Conservation (phyloP, 64 coral and sea anemone species). For the Stichodactyla mertensii region DNA sequence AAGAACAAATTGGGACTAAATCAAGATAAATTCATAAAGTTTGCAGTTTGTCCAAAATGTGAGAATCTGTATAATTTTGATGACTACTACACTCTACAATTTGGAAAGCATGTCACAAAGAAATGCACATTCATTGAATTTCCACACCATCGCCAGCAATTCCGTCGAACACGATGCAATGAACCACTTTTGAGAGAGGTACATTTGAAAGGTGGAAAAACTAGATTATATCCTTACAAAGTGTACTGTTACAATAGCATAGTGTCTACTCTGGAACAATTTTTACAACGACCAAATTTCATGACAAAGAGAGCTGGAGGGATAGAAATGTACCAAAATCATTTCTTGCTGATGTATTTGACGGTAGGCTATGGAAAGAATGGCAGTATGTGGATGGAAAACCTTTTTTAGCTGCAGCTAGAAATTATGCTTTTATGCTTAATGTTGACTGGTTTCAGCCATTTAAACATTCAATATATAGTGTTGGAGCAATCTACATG, state of each 20-base stretch:
- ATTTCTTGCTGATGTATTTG: conserved; percentile 29
- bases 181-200: conserved; percentile 64
- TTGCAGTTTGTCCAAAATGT: conserved; percentile 24
- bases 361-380: conserved; percentile 43
- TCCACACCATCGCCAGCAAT: conserved; percentile 40
- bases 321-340: too few relatives aligned
- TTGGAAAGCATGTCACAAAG: conserved; percentile 6
- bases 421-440: conserved; percentile 39
- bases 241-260: conserved; percentile 70
- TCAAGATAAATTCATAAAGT: conserved; percentile 50
- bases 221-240: conserved; percentile 41
- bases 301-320: conserved; percentile 42
- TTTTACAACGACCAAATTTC: conserved; percentile 51
- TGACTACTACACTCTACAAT: not conserved
- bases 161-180: conserved; percentile 28
- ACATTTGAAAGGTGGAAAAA: conserved; percentile 14
- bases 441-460: conserved; percentile 45
- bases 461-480: conserved; percentile 40
- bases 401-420: conserved; percentile 31
- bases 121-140: conserved; percentile 20
- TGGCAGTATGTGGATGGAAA: conserved; percentile 44
- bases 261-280: conserved; percentile 35
- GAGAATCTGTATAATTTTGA: conserved; percentile 22
- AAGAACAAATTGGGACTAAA: conserved; percentile 44
- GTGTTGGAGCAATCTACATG: conserved; percentile 44